These are phyloP conservation scores for Ips nitidus DNA, from an alignment of 1,140 invertebrate species.

Conservation along the genomic window DNA sequence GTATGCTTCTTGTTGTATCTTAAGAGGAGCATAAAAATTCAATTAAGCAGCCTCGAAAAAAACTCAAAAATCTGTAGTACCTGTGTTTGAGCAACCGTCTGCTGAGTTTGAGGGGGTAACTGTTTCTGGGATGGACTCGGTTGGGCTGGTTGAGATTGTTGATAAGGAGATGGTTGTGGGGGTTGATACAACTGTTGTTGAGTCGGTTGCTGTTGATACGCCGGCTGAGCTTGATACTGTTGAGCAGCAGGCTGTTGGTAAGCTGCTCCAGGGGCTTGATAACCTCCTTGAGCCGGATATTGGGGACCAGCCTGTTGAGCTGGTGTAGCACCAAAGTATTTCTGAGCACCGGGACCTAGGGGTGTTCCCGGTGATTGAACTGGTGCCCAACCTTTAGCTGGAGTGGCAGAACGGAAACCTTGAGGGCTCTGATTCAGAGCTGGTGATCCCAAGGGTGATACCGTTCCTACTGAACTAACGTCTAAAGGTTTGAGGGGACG, in stretches of 20 bases:
- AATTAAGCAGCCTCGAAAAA: too few species aligned
- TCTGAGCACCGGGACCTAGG: constrained; percentile 38
- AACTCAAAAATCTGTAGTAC: constrained; percentile 27
- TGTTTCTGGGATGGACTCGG: constrained; percentile 47
- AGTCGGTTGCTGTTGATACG: constrained; percentile 1
- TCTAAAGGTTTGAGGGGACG: constrained; percentile 42
- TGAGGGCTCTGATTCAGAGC: constrained; percentile 42
- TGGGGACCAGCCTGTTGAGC: constrained; percentile 38
- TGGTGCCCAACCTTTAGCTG: constrained; percentile 50
- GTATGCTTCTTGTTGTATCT: too few species aligned
- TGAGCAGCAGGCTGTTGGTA: constrained; percentile 6
- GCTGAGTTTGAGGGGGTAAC: constrained; percentile 48
- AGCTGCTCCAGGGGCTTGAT: constrained; percentile 47
- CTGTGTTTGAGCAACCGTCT: constrained; percentile 53
- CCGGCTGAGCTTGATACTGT: constrained; percentile 38
- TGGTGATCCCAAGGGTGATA: constrained; percentile 44
- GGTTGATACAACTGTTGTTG: constrained; percentile 14
- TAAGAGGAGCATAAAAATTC: too few species aligned
- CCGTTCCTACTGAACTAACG: constrained; percentile 33
- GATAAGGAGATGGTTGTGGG: constrained; percentile 25
- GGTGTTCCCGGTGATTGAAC: constrained; percentile 43
- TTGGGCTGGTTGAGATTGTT: constrained; percentile 24
- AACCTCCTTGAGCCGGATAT: background rate
- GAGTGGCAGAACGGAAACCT: constrained; percentile 37
- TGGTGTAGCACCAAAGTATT: constrained; percentile 23